Evolutionary conservation across 2,888 invertebrate genomes (phyloP), one percentile per base, ranked within the genome.

Genomic region (Hartigia nigra): DNA sequence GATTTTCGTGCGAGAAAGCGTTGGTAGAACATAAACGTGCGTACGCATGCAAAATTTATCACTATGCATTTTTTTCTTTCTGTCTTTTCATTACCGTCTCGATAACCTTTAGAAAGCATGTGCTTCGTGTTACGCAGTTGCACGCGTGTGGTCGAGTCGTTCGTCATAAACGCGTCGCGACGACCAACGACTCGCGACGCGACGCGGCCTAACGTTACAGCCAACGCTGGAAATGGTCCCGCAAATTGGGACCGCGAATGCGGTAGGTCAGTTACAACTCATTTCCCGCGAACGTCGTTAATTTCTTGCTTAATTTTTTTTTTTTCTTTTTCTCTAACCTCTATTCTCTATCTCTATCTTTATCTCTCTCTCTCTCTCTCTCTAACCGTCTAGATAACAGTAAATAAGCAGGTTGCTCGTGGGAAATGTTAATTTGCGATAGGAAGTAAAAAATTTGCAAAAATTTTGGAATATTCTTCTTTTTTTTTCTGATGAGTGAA

Each of bases 231-330:
- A 90, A 90, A 90, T 88, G 90, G 88, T 88, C 90, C 90, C 87
- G 90, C 89, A 90, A 90, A 90, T 90, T 90, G 90, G 90, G 84
- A 88, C 86, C 81, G 86, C 88, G 84, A 55, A 89, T 88, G 90
- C 88, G 90, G 90, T 90, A 90, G 90, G 90, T 88, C 88, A 89
- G 88, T 88, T 85, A 87, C 88, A 86, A 86, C 81, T 84, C 88
- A 88, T 88, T 88, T 87, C 84, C 87, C 39, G 39, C 23, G 39
- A 55, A 55, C 39, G 39, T 55, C 39, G 39, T 55, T 55, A 55
- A 55, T 55, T 55, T 55, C 39, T 55, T 55, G 39, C 39, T 55
- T 55, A 55, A 55, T 23, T 5, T 55, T 55, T 55, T 23, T 23
- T 23, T 55, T 55, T 14, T 1, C 0, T 0, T 5, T 9, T 23